Conservation (phyloP, 2,888 invertebrate genomes). For the Trachelus stipa region DNA sequence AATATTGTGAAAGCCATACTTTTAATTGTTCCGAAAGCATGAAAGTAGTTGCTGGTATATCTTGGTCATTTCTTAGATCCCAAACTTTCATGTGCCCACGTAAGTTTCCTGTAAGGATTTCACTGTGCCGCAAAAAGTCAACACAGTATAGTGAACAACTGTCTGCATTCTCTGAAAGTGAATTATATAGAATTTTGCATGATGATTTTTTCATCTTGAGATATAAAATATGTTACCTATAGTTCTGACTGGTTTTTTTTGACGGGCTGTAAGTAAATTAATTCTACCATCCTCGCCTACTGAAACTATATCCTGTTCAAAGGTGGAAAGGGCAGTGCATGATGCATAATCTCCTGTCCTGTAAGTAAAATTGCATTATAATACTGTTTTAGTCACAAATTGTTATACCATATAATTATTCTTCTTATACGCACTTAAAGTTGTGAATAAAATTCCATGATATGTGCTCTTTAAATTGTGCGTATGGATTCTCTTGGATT, state of each 20-base stretch:
- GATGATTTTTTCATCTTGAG: not conserved
- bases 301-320: conserved; percentile 83
- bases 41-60: conserved; percentile 78
- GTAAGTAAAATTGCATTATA: conserved; percentile 11
- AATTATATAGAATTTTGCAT: not conserved
- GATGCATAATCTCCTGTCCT: conserved; percentile 70
- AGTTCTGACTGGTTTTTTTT: conserved; percentile 66
- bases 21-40: conserved; percentile 77
- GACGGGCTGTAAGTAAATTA: conserved; percentile 70
- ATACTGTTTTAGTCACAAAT: not conserved
- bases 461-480: conserved; percentile 71
- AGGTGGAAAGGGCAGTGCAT: conserved; percentile 81
- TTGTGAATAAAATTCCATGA: conserved; percentile 78
- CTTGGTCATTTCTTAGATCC: conserved; percentile 78
- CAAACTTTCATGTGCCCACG: conserved; percentile 91
- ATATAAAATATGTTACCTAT: conserved; percentile 66
- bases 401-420: not conserved
- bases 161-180: conserved; percentile 76
- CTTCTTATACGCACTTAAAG: conserved; percentile 65
- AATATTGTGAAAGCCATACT: conserved; percentile 36
- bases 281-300: conserved; percentile 88
- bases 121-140: conserved; percentile 78
- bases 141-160: conserved; percentile 84
- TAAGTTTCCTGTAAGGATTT: conserved; percentile 87
- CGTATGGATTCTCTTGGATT: conserved; percentile 72